Conservation (phyloP, 2,888 invertebrate species). For the Mantis religiosa region DNA sequence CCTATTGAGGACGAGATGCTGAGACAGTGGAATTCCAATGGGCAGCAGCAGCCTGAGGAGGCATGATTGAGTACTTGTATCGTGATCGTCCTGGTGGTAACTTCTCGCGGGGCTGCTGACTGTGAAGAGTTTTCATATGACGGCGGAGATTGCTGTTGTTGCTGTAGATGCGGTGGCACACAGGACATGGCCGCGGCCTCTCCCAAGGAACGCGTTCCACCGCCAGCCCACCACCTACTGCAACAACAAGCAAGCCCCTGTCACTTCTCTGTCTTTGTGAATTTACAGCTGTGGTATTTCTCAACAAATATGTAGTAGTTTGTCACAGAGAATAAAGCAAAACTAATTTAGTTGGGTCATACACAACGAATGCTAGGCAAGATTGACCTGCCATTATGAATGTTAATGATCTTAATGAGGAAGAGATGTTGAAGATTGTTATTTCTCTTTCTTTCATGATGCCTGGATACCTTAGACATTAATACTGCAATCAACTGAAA, state of each 20-base stretch:
- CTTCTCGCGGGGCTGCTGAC: background rate
- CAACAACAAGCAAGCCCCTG: constrained; percentile 18
- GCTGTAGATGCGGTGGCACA: constrained; percentile 40
- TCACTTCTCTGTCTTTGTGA: background rate
- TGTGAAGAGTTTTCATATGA: constrained; percentile 30
- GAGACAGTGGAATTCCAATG: background rate
- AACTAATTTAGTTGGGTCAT: too few relatives aligned
- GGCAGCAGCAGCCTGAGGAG: background rate
- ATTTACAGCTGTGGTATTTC: background rate
- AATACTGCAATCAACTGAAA: too few relatives aligned
- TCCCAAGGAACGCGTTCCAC: constrained; percentile 36
- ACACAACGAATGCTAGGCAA: too few relatives aligned
- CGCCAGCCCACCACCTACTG: constrained; percentile 27
- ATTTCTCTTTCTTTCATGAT: too few relatives aligned
- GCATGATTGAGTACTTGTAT: constrained; percentile 18
- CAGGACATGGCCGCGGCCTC: constrained; percentile 39
- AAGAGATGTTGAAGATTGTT: too few relatives aligned
- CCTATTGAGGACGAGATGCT: background rate
- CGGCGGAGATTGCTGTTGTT: constrained; percentile 42
- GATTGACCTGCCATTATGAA: too few relatives aligned
- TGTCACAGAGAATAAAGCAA: too few relatives aligned
- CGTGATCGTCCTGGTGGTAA: constrained; percentile 4
- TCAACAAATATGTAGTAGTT: too few relatives aligned
- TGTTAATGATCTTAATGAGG: too few relatives aligned
- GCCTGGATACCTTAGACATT: too few relatives aligned